Evolutionary conservation across 2,888 invertebrate species (phyloP).

Genomic region (Bellardia pandia): DNA sequence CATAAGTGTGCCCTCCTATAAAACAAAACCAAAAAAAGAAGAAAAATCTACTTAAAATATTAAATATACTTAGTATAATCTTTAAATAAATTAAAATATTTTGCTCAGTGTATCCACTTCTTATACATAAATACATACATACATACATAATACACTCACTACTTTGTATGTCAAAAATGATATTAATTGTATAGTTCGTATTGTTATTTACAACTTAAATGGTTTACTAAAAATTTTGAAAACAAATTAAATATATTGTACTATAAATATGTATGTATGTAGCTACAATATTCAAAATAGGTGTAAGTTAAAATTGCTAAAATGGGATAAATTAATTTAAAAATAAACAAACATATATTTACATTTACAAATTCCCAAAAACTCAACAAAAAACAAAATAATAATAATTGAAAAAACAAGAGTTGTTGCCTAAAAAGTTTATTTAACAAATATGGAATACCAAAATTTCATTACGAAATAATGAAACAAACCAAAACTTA

Average conservation of each 20-base stretch:
- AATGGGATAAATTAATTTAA: conserved; percentile 2
- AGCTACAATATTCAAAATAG: conserved; percentile 32
- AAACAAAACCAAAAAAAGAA: conserved; percentile 38
- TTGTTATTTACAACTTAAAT: conserved; percentile 59
- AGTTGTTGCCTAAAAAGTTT: conserved; percentile 68
- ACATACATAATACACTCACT: too few relatives aligned
- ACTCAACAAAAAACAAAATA: conserved; percentile 21
- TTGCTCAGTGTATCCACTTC: conserved; percentile 62
- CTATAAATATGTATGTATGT: neutral
- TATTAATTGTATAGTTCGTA: conserved; percentile 61
- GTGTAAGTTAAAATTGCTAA: conserved; percentile 40
- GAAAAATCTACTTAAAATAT: neutral
- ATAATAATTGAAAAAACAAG: conserved; percentile 50
- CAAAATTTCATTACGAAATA: too few relatives aligned
- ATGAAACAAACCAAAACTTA: conserved; percentile 60
- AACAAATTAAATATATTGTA: conserved; percentile 22
- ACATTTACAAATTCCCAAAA: conserved; percentile 45
- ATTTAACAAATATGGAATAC: conserved; percentile 47
- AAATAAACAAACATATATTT: conserved; percentile 30
- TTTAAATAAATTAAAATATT: conserved; percentile 44
- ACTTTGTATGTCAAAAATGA: conserved; percentile 27
- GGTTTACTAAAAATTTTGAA: conserved; percentile 30
- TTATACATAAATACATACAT: conserved; percentile 3
- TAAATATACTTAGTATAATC: conserved; percentile 19
- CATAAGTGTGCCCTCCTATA: conserved; percentile 69